phyloP scores from a whole-genome alignment of 2,113 vertebrate genomes.

The Ictalurus furcatus region DNA sequence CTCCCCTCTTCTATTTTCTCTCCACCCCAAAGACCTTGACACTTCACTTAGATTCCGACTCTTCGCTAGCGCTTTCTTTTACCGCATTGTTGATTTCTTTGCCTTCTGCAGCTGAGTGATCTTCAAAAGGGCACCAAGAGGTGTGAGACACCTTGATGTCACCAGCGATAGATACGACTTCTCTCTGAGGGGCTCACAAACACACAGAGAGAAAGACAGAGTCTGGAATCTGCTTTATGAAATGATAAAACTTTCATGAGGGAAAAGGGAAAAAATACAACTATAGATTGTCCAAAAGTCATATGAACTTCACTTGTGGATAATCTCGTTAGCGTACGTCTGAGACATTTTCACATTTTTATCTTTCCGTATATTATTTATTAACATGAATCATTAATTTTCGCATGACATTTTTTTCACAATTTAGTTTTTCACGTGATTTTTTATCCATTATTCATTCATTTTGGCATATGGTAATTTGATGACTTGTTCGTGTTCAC shows the following conservation, averaged over 20 bases:
- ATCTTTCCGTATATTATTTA: neutral
- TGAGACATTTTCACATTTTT: neutral
- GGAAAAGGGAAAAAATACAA: neutral
- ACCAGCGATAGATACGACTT: slow-evolving; percentile 56
- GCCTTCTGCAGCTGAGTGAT: slow-evolving; percentile 52
- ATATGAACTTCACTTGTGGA: neutral
- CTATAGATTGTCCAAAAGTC: slow-evolving; percentile 19
- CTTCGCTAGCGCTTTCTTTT: slow-evolving; percentile 47
- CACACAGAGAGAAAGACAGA: neutral
- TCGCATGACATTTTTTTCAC: too few species aligned
- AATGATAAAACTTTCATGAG: slow-evolving; percentile 42
- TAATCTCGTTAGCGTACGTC: neutral
- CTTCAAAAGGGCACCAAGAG: slow-evolving; percentile 61
- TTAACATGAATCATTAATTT: neutral
- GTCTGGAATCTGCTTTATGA: slow-evolving; percentile 7
- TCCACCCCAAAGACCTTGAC: slow-evolving; percentile 49
- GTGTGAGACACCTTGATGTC: slow-evolving; percentile 63
- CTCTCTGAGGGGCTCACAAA: slow-evolving; percentile 41
- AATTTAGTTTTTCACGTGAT: too few species aligned
- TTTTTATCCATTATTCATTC: too few species aligned
- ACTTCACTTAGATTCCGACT: slow-evolving; percentile 39
- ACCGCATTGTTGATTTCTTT: slow-evolving; percentile 60
- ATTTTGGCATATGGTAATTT: too few species aligned
- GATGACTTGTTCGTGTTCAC: too few species aligned
- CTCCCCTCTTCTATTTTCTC: slow-evolving; percentile 36